Conservation (phyloP, 2,888 invertebrate species). For the Orthosia incerta region DNA sequence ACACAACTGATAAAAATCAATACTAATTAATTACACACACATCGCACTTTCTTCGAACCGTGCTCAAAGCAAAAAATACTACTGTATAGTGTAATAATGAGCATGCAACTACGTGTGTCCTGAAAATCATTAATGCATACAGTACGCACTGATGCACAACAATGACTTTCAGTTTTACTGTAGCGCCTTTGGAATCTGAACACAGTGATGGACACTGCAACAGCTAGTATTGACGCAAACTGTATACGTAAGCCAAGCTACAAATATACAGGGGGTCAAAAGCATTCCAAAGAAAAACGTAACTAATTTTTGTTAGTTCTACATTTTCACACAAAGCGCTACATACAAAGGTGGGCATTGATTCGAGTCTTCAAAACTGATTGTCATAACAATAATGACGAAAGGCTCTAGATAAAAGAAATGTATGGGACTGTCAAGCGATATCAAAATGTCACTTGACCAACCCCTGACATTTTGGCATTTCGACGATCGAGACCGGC, state of each 20-base stretch:
- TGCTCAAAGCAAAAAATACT: constrained; percentile 42
- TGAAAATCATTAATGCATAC: constrained; percentile 76
- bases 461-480: too few species aligned
- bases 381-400: too few species aligned
- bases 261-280: constrained; percentile 50
- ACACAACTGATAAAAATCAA: constrained; percentile 51
- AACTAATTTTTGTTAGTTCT: constrained; percentile 15
- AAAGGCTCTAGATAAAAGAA: too few species aligned
- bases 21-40: constrained; percentile 59
- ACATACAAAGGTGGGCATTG: not conserved
- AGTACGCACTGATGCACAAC: constrained; percentile 69
- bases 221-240: constrained; percentile 87
- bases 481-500: too few species aligned
- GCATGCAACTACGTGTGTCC: constrained; percentile 76
- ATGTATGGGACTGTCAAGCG: too few species aligned
- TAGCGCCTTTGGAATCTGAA: constrained; percentile 88
- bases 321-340: constrained; percentile 28
- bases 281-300: constrained; percentile 41
- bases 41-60: constrained; percentile 61
- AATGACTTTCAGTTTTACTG: constrained; percentile 80
- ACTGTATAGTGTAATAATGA: constrained; percentile 35
- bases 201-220: constrained; percentile 77
- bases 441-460: too few species aligned
- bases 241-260: constrained; percentile 38
- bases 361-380: not conserved